These are phyloP conservation scores for Virgularia gustaviana DNA, from an alignment of 92 coral and sea anemone species.

Conservation along the genomic window DNA sequence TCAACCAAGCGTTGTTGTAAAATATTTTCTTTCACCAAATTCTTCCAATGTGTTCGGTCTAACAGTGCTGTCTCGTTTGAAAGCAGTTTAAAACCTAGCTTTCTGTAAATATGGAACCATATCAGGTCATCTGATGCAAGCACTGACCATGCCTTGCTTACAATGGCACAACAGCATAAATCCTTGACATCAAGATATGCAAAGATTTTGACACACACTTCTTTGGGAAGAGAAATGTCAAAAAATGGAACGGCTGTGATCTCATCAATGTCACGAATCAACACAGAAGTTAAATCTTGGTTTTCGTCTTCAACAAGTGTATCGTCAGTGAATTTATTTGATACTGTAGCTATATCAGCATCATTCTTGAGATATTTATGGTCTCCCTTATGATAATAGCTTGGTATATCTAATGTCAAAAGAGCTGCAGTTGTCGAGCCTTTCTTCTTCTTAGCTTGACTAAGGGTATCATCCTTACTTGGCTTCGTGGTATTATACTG, in stretches of 20 bases:
- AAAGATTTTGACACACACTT: slow-evolving; percentile 76
- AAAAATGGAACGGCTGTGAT: slow-evolving; percentile 78
- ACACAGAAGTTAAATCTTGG: slow-evolving; percentile 63
- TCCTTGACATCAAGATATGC: slow-evolving; percentile 58
- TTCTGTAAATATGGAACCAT: slow-evolving; percentile 65
- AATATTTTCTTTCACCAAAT: slow-evolving; percentile 48
- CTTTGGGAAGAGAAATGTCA: slow-evolving; percentile 78
- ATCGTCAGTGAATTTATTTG: no score
- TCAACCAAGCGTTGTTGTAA: slow-evolving; percentile 53
- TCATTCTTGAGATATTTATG: no score
- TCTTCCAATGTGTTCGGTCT: slow-evolving; percentile 68
- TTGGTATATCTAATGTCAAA: slow-evolving; percentile 14
- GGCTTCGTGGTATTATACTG: no score
- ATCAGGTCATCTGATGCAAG: slow-evolving; percentile 80
- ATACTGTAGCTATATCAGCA: no score
- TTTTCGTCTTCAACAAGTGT: neutral
- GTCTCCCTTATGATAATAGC: neutral
- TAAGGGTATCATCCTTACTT: no score
- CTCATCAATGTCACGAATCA: slow-evolving; percentile 93
- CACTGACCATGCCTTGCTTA: slow-evolving; percentile 71
- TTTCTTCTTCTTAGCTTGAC: neutral
- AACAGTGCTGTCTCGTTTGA: no score
- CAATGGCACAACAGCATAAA: slow-evolving; percentile 73
- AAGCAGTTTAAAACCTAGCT: slow-evolving; percentile 50
- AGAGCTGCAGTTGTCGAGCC: neutral